Evolutionary conservation across 2,113 vertebrate genomes (phyloP).

Genomic region (Pipra filicauda): DNA sequence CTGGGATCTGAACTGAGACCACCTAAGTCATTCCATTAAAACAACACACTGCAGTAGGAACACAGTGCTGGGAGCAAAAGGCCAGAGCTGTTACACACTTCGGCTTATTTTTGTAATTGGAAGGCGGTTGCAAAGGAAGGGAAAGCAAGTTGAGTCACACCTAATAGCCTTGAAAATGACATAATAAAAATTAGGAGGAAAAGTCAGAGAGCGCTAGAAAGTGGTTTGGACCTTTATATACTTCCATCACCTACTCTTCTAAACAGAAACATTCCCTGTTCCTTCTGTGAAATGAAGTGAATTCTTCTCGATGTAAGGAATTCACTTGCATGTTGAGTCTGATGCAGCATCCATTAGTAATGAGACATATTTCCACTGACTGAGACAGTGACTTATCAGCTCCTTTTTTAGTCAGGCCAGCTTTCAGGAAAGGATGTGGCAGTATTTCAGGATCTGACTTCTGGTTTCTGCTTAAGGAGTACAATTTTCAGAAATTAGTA

Average conservation of each 20-base stretch:
- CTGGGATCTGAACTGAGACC: conserved; percentile 37
- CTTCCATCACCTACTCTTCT: not conserved
- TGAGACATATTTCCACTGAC: not conserved
- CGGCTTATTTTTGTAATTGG: not conserved
- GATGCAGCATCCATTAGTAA: not conserved
- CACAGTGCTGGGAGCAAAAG: conserved; percentile 36
- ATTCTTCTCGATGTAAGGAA: not conserved
- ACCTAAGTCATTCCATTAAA: conserved; percentile 57
- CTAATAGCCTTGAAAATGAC: not conserved
- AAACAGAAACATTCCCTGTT: not conserved
- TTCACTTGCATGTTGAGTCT: not conserved
- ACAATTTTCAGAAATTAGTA: not conserved
- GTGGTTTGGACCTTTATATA: not conserved
- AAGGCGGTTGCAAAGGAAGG: conserved; percentile 7
- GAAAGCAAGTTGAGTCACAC: not conserved
- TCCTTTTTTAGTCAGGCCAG: not conserved
- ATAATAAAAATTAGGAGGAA: not conserved
- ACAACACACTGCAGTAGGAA: conserved; percentile 16
- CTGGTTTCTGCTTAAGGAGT: not conserved
- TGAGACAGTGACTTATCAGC: not conserved
- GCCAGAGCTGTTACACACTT: conserved; percentile 42
- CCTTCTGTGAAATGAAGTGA: not conserved
- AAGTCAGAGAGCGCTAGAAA: not conserved
- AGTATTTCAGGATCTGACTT: not conserved
- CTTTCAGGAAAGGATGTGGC: not conserved